Conservation (phyloP, 2,113 vertebrate genomes). For the Otus sunia region DNA sequence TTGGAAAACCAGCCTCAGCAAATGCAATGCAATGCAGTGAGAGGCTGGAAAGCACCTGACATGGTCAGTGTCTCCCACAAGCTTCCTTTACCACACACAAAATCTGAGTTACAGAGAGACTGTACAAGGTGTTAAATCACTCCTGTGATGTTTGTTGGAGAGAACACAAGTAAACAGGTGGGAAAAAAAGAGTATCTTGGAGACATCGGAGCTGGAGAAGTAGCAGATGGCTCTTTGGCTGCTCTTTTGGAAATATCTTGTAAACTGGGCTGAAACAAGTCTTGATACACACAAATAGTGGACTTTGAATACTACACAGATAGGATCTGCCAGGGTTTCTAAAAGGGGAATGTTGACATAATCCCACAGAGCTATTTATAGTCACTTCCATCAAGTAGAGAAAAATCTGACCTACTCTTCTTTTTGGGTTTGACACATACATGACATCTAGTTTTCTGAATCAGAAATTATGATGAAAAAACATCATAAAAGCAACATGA, state of each 20-base stretch:
- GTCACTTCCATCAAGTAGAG: background rate
- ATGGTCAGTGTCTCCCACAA: background rate
- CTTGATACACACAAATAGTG: background rate
- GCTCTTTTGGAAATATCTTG: background rate
- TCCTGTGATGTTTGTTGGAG: background rate
- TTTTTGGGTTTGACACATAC: background rate
- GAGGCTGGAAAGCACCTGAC: background rate
- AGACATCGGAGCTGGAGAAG: background rate
- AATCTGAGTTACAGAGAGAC: background rate
- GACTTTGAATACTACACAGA: background rate
- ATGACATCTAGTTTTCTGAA: background rate
- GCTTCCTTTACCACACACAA: background rate
- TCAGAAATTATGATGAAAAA: background rate
- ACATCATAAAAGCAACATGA: background rate
- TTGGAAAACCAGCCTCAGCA: background rate
- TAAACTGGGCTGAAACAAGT: background rate
- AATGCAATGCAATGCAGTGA: background rate
- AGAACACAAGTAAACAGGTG: background rate
- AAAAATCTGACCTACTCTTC: background rate
- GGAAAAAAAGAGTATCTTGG: background rate
- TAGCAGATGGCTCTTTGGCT: background rate
- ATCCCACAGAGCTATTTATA: background rate
- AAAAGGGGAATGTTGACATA: background rate
- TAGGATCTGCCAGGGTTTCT: background rate
- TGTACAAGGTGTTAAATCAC: background rate